Base-by-base conservation (phyloP, 1,140 invertebrate species). In the Nymphalis io region DNA sequence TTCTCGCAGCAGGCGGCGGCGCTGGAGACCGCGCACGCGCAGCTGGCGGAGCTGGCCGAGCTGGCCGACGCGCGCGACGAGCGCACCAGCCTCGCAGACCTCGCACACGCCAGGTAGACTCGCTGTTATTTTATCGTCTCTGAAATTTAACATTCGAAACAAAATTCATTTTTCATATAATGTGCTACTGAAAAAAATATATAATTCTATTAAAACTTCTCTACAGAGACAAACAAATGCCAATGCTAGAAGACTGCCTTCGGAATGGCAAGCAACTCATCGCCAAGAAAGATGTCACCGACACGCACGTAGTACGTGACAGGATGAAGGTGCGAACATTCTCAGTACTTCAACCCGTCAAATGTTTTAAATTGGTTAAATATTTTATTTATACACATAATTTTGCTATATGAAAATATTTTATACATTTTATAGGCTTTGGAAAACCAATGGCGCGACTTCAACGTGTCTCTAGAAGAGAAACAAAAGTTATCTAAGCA, bases 231-330 rank as follows among this genome's bases (percentile, higher is more conserved):
- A 72, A 92, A 87, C 83, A 89, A 87, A 85, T 88, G 78, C 92
- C 92, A 23, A 72, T 93, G 15, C 95, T 98, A 61, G 97, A 98
- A 75, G 95, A 96, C 70, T 94, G 97, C 60, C 93, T 98, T 21
- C 92, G 94, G 5, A 94, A 94, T 65, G 98, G 97, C 27, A 97
- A 96, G 84, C 94, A 95, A 68, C 93, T 99, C 12, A 94, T 98
- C n/a, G 92, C 94, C 6, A 96, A 98, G 90, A 96, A 97, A 67
- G 97, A 98, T 85, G 95, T 98, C 2, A 98, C 97, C 0, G 98
- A 99, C 79, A 96, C 96, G 0, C 94, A 94, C 20, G 93, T 94
- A 3, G 93, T 98, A n/a, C 94, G 97, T 55, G 97, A 98, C 82
- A 95, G 95, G 71, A 95, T 98, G 75, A 98, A 97, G 89, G 93